Percentiles rank a stretch among this genome's conserved stretches.
Conservation (phyloP, 2,797 vertebrate genomes). For the Halcyon badia region DNA sequence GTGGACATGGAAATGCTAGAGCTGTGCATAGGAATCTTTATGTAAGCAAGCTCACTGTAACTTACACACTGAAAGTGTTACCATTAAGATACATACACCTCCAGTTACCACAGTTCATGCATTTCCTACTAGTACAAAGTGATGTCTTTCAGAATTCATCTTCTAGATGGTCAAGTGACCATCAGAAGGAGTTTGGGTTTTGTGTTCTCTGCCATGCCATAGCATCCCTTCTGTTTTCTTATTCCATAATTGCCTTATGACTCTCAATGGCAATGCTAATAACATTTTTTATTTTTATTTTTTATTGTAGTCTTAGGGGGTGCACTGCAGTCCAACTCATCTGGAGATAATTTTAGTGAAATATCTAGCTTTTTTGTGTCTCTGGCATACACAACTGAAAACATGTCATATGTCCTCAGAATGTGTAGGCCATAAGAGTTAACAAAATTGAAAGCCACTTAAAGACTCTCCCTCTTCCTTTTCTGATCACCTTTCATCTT, state of each 20-base stretch:
- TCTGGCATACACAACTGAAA: constrained; percentile 45
- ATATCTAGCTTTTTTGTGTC: not conserved
- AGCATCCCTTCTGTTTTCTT: constrained; percentile 26
- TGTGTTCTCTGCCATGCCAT: constrained; percentile 22
- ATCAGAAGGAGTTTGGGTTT: not conserved
- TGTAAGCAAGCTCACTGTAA: not conserved
- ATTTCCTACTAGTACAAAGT: not conserved
- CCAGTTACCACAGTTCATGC: not conserved
- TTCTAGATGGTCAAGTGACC: not conserved
- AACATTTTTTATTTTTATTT: not conserved
- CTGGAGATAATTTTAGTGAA: not conserved
- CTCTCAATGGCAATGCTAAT: not conserved
- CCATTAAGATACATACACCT: not conserved
- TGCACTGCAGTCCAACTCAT: not conserved
- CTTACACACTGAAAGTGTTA: not conserved
- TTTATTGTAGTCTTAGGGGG: not conserved
- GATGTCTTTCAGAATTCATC: not conserved
- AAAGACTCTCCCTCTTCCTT: constrained; percentile 76
- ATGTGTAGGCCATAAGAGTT: constrained; percentile 26
- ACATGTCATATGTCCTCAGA: constrained; percentile 2
- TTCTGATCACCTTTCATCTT: constrained; percentile 76
- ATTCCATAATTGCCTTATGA: not conserved
- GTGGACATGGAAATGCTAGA: not conserved
- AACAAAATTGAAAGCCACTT: constrained; percentile 65
- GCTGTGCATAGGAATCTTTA: not conserved